Conservation (phyloP, 2,113 vertebrate species). For the Malurus melanocephalus region DNA sequence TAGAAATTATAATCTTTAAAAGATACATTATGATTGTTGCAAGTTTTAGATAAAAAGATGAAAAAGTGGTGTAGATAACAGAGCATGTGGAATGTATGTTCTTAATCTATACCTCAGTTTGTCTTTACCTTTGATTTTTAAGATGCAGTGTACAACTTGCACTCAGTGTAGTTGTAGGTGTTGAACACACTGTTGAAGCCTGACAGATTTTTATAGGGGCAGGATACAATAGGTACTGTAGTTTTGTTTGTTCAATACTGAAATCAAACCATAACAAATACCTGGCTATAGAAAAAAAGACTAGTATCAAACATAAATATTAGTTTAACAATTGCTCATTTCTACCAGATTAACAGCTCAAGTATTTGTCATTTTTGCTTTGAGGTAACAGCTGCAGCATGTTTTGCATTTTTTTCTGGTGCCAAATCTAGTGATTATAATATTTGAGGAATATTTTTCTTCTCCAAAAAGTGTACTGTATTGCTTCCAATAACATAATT, state of each 20-base stretch:
- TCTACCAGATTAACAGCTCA: background rate
- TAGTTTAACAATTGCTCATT: background rate
- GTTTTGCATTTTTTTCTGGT: background rate
- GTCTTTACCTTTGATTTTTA: background rate
- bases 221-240: background rate
- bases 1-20: background rate
- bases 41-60: background rate
- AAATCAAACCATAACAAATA: background rate
- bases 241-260: background rate
- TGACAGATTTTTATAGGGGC: background rate
- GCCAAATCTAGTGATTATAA: background rate
- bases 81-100: background rate
- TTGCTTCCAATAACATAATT: background rate
- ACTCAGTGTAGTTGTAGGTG: background rate
- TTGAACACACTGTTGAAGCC: background rate
- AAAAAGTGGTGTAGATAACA: fast-evolving
- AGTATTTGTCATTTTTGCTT: background rate
- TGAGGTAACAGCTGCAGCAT: background rate
- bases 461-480: background rate
- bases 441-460: background rate
- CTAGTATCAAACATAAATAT: background rate
- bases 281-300: background rate
- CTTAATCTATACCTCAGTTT: background rate
- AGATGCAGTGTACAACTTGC: background rate
- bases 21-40: background rate